Evolutionary conservation across 2,888 invertebrate species (phyloP).

Genomic region (Hyposoter dolosus): DNA sequence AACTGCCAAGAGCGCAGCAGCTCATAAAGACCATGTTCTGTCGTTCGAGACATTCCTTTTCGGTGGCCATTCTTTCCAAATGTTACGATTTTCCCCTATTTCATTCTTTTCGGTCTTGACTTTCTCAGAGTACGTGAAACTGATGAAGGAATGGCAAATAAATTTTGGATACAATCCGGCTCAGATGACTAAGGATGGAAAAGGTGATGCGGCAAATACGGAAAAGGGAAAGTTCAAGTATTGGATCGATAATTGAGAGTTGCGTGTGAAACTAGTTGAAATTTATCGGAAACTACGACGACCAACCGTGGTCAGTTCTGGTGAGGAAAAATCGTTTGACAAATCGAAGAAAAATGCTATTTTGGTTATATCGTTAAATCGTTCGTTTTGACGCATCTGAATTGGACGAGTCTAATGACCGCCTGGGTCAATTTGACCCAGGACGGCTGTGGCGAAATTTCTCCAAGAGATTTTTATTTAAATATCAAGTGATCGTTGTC

Average conservation of each 20-base stretch:
- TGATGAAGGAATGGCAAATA: neutral
- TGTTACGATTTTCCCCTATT: slow-evolving; percentile 21
- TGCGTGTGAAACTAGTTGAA: neutral
- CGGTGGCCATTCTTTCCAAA: slow-evolving; percentile 35
- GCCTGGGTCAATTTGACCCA: too few species aligned
- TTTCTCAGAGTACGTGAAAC: neutral
- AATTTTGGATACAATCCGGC: neutral
- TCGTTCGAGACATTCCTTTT: slow-evolving; percentile 43
- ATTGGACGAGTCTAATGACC: too few species aligned
- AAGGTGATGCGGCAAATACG: neutral
- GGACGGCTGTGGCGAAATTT: too few species aligned
- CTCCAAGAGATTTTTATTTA: too few species aligned
- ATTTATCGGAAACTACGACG: neutral
- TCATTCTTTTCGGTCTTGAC: neutral
- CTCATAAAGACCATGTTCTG: slow-evolving; percentile 43
- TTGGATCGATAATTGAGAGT: neutral
- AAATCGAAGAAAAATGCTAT: neutral
- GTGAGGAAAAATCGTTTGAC: neutral
- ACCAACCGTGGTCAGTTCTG: neutral
- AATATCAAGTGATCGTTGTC: too few species aligned
- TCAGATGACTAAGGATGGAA: neutral
- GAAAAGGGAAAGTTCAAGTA: neutral
- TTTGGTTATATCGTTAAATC: neutral
- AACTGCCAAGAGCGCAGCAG: slow-evolving; percentile 33
- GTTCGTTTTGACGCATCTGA: too few species aligned